Base-by-base conservation (phyloP, 1,140 invertebrate genomes). In the Coptotermes formosanus region DNA sequence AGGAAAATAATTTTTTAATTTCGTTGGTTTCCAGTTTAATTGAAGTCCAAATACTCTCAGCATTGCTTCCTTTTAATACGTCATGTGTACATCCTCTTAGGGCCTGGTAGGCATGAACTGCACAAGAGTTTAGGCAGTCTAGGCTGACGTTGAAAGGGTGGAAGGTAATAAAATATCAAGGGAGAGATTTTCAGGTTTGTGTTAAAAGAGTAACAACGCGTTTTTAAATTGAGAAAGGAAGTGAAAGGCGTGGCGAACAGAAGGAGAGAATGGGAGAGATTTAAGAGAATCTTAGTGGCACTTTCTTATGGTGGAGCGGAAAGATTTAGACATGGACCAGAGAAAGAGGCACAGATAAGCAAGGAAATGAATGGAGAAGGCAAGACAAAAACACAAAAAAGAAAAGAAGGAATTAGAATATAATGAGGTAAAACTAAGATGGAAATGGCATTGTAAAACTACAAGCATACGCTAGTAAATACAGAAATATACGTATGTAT, bases 171-270 rank as follows among this genome's bases (percentile, higher is more conserved):
- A 75, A 75, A 75, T 75, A 30, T 75, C 25, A 75, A 75, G 64
- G 59, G 59, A 30, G 64, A 75, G 25, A 75, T 75, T 30, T 30
- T 75, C 64, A 30, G 64, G n/a, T 75, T 75, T 75, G 64, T 75
- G 64, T 75, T 75, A 25, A 75, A 75, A 75, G n/a, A 30, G 64
- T 75, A 75, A 75, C 64, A 75, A 75, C 64, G 64, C 64, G 64
- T 75, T 75, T 75, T 75, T 75, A 75, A 75, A 75, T 30, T n/a
- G 64, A 75, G n/a, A 75, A 75, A 55, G 14, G 64, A 75, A n/a
- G 25, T 2, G 64, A 75, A 75, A 30, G 64, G 64, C 14, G 25
- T 2, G n/a, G 64, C 25, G 25, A 75, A 30, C 12, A 64, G 25
- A 75, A 25, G 25, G 25, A 75, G n/a, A 6, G n/a, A 8, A 11